Percentiles rank a stretch among this genome's conserved stretches.
These are phyloP conservation scores for Vicugna pacos DNA, from an alignment of 2,113 vertebrate species.

Conservation along the genomic window DNA sequence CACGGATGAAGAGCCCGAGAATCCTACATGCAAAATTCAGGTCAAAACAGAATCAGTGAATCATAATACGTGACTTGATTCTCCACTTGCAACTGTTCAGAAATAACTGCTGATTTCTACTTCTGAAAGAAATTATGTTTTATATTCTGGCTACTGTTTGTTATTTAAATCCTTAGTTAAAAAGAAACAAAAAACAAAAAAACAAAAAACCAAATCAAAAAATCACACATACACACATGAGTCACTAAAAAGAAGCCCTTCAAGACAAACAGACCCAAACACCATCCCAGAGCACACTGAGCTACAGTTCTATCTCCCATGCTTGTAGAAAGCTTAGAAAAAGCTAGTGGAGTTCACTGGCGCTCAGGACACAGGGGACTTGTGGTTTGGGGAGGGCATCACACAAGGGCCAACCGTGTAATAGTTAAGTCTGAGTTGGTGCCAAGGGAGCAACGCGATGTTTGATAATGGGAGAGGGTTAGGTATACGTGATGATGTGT, in stretches of 20 bases:
- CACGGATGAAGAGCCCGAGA: slow-evolving; percentile 95
- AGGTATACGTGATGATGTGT: background rate
- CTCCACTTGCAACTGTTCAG: slow-evolving; percentile 52
- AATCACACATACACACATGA: background rate
- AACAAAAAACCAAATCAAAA: background rate
- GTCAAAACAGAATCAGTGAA: slow-evolving; percentile 48
- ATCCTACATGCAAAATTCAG: slow-evolving; percentile 86
- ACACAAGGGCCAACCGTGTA: background rate
- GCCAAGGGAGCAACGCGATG: background rate
- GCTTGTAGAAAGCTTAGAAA: background rate
- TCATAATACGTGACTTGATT: slow-evolving; percentile 40
- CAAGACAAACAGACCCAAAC: slow-evolving; percentile 13
- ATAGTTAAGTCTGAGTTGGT: background rate
- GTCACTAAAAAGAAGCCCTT: background rate
- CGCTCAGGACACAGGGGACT: background rate
- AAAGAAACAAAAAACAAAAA: background rate
- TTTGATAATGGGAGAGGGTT: background rate
- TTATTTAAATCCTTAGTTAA: slow-evolving; percentile 25
- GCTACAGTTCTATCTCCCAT: background rate
- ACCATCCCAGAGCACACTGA: background rate
- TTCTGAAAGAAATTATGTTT: slow-evolving; percentile 46
- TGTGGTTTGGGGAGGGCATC: background rate
- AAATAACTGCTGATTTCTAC: slow-evolving; percentile 56
- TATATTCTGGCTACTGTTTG: slow-evolving; percentile 4
- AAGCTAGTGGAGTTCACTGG: background rate